Conservation (phyloP, 2,797 vertebrate species). For the Anomalospiza imberbis region DNA sequence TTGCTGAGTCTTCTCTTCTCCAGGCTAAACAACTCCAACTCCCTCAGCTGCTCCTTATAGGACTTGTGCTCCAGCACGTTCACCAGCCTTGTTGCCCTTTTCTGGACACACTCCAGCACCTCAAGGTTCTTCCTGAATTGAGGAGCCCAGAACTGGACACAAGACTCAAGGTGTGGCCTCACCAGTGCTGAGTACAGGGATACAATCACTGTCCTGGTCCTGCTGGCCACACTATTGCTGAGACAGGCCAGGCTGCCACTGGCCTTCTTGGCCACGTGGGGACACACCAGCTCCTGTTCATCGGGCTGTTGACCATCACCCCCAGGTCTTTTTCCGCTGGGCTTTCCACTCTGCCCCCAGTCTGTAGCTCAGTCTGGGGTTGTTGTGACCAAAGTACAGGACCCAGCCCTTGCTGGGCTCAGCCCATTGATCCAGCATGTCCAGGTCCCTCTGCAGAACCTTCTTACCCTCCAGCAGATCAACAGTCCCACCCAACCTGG, state of each 20-base stretch:
- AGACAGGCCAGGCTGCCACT: background rate
- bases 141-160: background rate
- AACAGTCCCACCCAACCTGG: background rate
- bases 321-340: background rate
- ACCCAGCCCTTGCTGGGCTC: background rate
- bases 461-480: background rate
- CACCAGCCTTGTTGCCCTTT: background rate
- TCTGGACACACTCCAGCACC: background rate
- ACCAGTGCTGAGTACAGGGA: background rate
- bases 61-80: background rate
- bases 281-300: background rate
- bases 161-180: background rate
- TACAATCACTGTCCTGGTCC: background rate
- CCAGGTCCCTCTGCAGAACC: background rate
- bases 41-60: background rate
- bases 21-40: background rate
- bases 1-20: background rate
- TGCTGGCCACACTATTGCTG: background rate
- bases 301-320: accelerated
- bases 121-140: background rate
- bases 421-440: background rate
- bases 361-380: background rate
- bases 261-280: background rate
- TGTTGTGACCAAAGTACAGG: background rate
- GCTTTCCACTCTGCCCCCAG: background rate